These are phyloP conservation scores for Solenopsis invicta DNA, from an alignment of 1,140 invertebrate genomes.

Conservation along the genomic window DNA sequence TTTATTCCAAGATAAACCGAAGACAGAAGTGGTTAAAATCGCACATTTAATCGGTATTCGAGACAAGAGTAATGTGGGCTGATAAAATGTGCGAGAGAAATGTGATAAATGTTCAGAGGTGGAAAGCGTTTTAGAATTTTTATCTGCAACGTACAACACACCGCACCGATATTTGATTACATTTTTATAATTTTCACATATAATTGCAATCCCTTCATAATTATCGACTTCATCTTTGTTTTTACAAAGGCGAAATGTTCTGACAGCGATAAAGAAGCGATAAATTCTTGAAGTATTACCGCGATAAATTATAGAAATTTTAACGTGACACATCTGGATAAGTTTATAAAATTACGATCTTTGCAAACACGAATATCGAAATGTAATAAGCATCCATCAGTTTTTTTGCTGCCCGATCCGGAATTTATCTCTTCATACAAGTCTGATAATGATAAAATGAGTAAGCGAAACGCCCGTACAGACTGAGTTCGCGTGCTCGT, in stretches of 20 bases:
- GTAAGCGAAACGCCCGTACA: background rate
- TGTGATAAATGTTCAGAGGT: background rate
- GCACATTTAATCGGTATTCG: slow-evolving; percentile 1
- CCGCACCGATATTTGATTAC: background rate
- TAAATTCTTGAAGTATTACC: background rate
- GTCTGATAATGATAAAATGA: background rate
- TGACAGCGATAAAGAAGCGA: background rate
- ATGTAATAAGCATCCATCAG: background rate
- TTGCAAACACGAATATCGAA: background rate
- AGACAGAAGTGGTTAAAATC: background rate
- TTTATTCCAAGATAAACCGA: background rate
- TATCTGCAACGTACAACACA: background rate
- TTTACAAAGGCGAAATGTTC: background rate
- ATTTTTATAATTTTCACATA: slow-evolving; percentile 20
- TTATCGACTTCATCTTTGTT: background rate
- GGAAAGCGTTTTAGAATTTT: background rate
- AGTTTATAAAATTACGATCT: background rate
- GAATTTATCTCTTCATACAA: background rate
- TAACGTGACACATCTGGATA: background rate
- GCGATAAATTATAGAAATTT: background rate
- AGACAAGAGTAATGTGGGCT: background rate
- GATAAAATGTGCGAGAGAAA: background rate
- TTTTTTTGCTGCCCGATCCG: background rate
- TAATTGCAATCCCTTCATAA: background rate
- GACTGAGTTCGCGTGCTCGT: slow-evolving; percentile 39